Evolutionary conservation across 2,888 invertebrate genomes (phyloP), one percentile per base, ranked within the genome.

Genomic region (Hypercompe scribonia): DNA sequence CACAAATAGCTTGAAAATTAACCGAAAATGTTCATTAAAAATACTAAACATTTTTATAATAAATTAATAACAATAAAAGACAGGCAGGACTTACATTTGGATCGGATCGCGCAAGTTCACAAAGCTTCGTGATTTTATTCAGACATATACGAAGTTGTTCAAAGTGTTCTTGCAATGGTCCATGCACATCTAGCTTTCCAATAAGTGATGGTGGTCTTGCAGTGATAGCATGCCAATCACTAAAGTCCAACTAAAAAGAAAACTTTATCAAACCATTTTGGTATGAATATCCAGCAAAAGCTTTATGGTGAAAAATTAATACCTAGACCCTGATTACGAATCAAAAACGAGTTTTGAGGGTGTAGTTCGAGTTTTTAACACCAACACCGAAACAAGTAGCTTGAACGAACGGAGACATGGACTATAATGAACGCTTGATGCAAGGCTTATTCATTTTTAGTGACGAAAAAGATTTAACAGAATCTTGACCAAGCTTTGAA

Each of bases 201-300:
- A 96, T 88, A 64, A 96, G 89, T 0, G 94, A 93, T 1, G 95
- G 95, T 0, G 96, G 96, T 11, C 91, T 90, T 0, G 93, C 95
- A 7, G 84, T 88, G 31, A 93, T 73, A 0, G 92, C 90, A 0
- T 89, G 89, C 95, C 95, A 95, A 13, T 80, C 84, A 3, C 86
- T 83, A 68, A 94, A 94, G 68, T 85, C 73, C 18, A 86, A 74
- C 94, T 94, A 28, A 65, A 73, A 54, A 46, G 24, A 39, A 34
- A 64, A 39, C n/a, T 65, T n/a, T 21, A 64, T 63, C 24, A 39
- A 28, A 28, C 3, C n/a, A 18, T 58, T 15, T 61, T 61, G 13
- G 15, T 31, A 61, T 31, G 61, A 31, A 61, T 61, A 28, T 61
- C 61, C 13, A 61, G 13, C 31, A 50, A 36, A 24, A 61, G 54